Evolutionary conservation across 2,888 invertebrate species (phyloP), one percentile per base, ranked within the genome.

Genomic region (Athalia rosae): DNA sequence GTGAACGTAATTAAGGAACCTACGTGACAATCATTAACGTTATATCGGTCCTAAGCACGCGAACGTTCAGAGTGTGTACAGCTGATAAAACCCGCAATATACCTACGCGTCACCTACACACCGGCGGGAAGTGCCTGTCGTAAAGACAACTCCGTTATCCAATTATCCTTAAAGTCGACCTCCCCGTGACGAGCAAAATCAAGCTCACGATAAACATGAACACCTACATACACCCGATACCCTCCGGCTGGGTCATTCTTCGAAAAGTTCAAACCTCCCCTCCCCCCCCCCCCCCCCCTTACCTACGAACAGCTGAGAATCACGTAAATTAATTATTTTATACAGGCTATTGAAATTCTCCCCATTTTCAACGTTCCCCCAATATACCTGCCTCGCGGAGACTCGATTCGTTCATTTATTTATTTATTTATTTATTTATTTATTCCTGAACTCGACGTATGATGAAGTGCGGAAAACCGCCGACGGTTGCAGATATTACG

Each of bases 11-110:
- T 71, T 71, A 58, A 43, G 43, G 56, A 58, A 58, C 71, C 58
- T 71, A 67, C 71, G 71, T 43, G 71, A 71, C 71, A 56, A 71
- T 71, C 71, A 8, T 71, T 50, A 58, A 71, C 43, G 71, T 43
- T 58, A 50, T 71, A 45, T 64, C 71, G 71, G 41, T n/a, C 8
- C 71, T 71, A 8, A 43, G 58, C 69, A 71, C 71, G 71, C 43
- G 56, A 71, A 9, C 45, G 45, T 45, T 43, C 5, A 58, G 71
- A 58, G 58, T 71, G 71, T 71, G 43, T 58, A 15, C 8, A 56
- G 56, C 71, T 71, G 71, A 71, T 71, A 71, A 71, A 71, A 53
- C 53, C n/a, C 5, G 53, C 53, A n/a, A 28, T 4, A 6, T 11
- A 7, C 9, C 5, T 53, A 53, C 53, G 11, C n/a, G 6, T 53